Evolutionary conservation across 2,113 vertebrate species (phyloP).

Genomic region (Ctenomys sociabilis): DNA sequence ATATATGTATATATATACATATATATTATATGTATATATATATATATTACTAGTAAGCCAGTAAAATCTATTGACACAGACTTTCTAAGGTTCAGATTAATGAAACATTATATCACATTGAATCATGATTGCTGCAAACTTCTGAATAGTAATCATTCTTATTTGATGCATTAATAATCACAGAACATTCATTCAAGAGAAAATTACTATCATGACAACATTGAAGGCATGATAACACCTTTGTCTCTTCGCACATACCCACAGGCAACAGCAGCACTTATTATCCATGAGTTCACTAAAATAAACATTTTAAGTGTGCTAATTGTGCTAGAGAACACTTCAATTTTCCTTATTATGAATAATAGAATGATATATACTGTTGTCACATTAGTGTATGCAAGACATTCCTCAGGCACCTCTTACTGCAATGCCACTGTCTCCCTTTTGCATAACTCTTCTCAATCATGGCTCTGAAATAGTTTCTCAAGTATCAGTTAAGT

Average conservation of each 20-base stretch:
- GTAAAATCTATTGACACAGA: background rate
- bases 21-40: background rate
- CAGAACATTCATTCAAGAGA: background rate
- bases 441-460: conserved; percentile 54
- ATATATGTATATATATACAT: too few relatives aligned
- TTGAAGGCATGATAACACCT: background rate
- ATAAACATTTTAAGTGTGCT: conserved; percentile 54
- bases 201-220: background rate
- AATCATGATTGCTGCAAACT: background rate
- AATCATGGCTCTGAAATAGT: background rate
- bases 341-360: background rate
- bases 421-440: background rate
- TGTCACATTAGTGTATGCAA: conserved; percentile 46
- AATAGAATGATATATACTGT: background rate
- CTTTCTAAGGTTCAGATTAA: conserved; percentile 47
- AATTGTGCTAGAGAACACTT: conserved; percentile 7
- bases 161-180: background rate
- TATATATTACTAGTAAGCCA: background rate
- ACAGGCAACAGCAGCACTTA: background rate
- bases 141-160: conserved; percentile 31
- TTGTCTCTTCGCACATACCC: background rate
- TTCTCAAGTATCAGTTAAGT: conserved; percentile 58
- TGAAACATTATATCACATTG: background rate
- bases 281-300: conserved; percentile 52
- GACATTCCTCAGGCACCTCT: background rate